phyloP scores from a whole-genome alignment of 2,888 invertebrate genomes.

The Nemotelus nigrinus region DNA sequence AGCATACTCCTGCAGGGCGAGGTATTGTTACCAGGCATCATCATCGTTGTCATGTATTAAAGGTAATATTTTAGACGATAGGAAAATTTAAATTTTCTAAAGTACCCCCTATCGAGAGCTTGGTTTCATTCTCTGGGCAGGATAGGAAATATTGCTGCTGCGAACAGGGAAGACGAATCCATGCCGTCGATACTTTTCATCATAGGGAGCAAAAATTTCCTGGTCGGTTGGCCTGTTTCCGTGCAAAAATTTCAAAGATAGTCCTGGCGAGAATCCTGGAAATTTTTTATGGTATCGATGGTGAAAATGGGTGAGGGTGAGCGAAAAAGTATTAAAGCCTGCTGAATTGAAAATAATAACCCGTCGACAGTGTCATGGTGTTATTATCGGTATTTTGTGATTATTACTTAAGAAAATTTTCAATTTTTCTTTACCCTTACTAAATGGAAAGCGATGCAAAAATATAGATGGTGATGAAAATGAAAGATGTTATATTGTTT shows the following conservation, averaged over 20 bases:
- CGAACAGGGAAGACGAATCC: conserved; percentile 1
- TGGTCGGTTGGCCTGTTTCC: no score
- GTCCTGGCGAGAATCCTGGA: neutral
- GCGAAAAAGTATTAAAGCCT: conserved; percentile 28
- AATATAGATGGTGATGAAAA: no score
- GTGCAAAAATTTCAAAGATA: no score
- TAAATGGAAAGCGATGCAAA: no score
- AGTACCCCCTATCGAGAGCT: conserved; percentile 18
- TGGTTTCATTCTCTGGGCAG: neutral
- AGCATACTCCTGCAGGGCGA: no score
- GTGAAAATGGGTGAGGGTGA: neutral
- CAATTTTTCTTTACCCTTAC: conserved; percentile 18
- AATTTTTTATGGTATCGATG: conserved; percentile 14
- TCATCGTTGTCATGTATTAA: neutral
- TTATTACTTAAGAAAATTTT: conserved; percentile 45
- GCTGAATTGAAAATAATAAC: conserved; percentile 45
- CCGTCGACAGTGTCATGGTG: conserved; percentile 41
- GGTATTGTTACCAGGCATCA: neutral
- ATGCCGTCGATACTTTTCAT: neutral
- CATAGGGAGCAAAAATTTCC: neutral
- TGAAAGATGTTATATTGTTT: no score
- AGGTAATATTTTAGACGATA: conserved; percentile 4
- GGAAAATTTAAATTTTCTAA: conserved; percentile 29
- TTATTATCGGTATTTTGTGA: conserved; percentile 43
- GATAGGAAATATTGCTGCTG: neutral